Conservation (phyloP, 2,113 vertebrate genomes). For the Myotis brandtii region DNA sequence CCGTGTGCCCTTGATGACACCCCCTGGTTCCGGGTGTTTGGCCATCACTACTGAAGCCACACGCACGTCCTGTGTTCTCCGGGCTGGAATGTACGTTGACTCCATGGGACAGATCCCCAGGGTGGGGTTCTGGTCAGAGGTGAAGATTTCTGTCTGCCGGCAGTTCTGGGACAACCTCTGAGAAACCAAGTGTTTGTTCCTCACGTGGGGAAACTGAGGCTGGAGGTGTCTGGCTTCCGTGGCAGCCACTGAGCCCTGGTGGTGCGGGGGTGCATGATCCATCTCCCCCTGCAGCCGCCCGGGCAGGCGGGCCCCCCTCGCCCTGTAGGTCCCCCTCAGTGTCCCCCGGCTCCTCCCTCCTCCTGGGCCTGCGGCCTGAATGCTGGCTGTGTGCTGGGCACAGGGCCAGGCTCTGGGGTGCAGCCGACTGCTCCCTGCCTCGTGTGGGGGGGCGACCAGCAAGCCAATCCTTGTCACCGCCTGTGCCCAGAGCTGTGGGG, state of each 20-base stretch:
- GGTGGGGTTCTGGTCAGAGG: background rate
- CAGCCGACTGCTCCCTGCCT: rapidly evolving
- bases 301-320: background rate
- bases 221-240: rapidly evolving
- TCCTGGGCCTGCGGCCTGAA: background rate
- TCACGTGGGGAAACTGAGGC: background rate
- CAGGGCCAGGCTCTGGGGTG: background rate
- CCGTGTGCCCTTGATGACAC: rapidly evolving
- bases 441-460: background rate
- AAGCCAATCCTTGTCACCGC: background rate
- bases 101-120: background rate
- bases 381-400: background rate
- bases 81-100: background rate
- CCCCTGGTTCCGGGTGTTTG: background rate
- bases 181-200: background rate
- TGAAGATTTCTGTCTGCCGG: background rate
- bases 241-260: rapidly evolving
- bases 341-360: background rate
- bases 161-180: background rate
- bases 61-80: rapidly evolving
- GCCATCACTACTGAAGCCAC: background rate
- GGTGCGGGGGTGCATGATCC: background rate
- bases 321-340: background rate
- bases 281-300: background rate
- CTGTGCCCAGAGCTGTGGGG: rapidly evolving